Base-by-base conservation (phyloP, 2,888 invertebrate species). In the Thecophora atra region DNA sequence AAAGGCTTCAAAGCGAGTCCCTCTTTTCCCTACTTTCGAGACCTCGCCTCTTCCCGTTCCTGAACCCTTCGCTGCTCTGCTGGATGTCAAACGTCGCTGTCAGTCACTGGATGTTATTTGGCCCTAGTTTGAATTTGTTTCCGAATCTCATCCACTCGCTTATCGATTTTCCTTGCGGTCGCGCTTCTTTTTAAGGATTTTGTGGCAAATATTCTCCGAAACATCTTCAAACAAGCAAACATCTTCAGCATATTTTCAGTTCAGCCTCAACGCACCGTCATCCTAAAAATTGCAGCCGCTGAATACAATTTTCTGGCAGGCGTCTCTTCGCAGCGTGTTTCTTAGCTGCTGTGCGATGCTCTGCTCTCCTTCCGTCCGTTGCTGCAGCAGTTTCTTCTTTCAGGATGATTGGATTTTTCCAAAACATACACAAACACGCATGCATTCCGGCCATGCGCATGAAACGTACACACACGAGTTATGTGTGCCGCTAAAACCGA, bases 221-320 rank as follows among this genome's bases (percentile, higher is more conserved):
- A 66, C 51, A 66, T 66, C 28, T 51, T 66, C 13, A 52, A n/a
- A n/a, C n/a, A n/a, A 30, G 51, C 52, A 28, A 66, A 66, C 51
- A 66, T 66, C 28, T 51, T 66, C 13, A 52, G 19, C 65, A 52
- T 66, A 52, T 66, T 66, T 66, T 66, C 7, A 28, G 15, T 52
- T 66, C 26, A 17, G 52, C 21, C 15, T 21, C 24, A 28, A 54
- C n/a, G 42, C 13, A 19, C n/a, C n/a, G 19, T 19, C 70, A 64
- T 54, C 63, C 11, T 52, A 70, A 70, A 64, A 70, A 64, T 64
- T 64, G 64, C 70, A 70, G 52, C 63, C 26, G 70, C 37, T 70
- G 26, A 70, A 70, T 70, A 37, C 54, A 64, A 70, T 70, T 70
- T 70, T 70, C 63, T 64, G 44, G 51, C 21, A 54, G 26, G 63